Conservation (phyloP, 2,113 vertebrate species). For the Amblyornis subalaris region DNA sequence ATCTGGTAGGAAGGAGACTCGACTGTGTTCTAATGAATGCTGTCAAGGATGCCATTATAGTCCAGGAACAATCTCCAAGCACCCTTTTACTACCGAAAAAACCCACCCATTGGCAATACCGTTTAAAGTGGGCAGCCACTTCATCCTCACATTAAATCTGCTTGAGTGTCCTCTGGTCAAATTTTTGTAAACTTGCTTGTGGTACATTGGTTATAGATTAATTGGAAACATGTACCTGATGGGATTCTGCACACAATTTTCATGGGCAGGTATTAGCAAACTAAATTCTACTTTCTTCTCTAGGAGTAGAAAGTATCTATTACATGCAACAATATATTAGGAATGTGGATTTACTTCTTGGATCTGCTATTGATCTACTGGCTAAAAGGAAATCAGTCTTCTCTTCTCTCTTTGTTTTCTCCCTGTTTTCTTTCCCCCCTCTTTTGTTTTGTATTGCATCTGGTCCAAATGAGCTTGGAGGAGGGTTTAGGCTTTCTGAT, state of each 20-base stretch:
- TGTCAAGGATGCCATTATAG: background rate
- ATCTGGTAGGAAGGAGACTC: background rate
- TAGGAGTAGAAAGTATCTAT: background rate
- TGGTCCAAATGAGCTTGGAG: background rate
- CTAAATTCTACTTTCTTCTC: background rate
- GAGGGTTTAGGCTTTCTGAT: background rate
- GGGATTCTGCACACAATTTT: background rate
- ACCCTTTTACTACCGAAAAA: background rate
- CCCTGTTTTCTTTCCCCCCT: background rate
- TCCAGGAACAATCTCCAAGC: background rate
- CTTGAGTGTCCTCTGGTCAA: background rate
- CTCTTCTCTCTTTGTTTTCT: background rate
- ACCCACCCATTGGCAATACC: background rate
- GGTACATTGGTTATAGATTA: background rate
- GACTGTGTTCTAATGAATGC: background rate
- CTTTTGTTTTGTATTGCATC: background rate
- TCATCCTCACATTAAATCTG: background rate
- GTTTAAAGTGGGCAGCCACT: background rate
- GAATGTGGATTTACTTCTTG: background rate
- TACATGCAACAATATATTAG: background rate
- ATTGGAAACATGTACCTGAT: background rate
- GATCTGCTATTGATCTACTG: background rate
- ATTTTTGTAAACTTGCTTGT: background rate
- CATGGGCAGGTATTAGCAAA: background rate
- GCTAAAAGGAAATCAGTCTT: background rate